Conservation (phyloP, 2,797 vertebrate genomes). For the Rhinatrema bivittatum region DNA sequence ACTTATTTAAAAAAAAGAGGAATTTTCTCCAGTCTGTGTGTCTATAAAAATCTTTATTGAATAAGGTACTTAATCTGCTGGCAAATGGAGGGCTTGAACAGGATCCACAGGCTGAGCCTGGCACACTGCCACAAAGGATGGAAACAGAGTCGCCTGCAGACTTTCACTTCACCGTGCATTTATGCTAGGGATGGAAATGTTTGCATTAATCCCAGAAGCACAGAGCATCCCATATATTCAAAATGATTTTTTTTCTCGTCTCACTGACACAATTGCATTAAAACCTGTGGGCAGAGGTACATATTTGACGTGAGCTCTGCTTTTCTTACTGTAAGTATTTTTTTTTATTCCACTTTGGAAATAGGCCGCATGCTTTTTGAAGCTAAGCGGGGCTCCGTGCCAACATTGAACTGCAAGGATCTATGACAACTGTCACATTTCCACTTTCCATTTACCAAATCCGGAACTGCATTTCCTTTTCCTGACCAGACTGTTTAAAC, state of each 20-base stretch:
- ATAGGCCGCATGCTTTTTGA: constrained; percentile 29
- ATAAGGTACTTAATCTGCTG: too few species aligned
- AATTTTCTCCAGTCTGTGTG: too few species aligned
- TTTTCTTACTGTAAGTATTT: constrained; percentile 17
- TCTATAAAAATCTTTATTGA: too few species aligned
- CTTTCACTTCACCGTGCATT: constrained; percentile 37
- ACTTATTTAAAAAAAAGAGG: too few species aligned
- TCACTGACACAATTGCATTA: constrained; percentile 25
- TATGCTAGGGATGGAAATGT: constrained; percentile 27
- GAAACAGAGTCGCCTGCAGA: constrained; percentile 30
- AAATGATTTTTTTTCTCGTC: constrained; percentile 39
- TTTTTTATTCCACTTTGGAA: constrained; percentile 10
- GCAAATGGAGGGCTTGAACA: too few species aligned
- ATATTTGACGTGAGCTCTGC: constrained; percentile 30
- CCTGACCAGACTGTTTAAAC: constrained; percentile 32
- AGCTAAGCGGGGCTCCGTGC: constrained; percentile 29
- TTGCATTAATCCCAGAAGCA: constrained; percentile 44
- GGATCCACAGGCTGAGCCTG: constrained; percentile 20
- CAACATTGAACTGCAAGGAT: constrained; percentile 27
- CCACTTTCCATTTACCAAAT: constrained; percentile 35
- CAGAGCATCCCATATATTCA: constrained; percentile 34
- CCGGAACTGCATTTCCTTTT: constrained; percentile 33
- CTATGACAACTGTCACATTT: constrained; percentile 29
- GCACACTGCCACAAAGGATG: constrained; percentile 26
- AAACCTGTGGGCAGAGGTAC: constrained; percentile 16